Evolutionary conservation across 1,140 invertebrate species (phyloP).

Genomic region (Bombus terrestris): DNA sequence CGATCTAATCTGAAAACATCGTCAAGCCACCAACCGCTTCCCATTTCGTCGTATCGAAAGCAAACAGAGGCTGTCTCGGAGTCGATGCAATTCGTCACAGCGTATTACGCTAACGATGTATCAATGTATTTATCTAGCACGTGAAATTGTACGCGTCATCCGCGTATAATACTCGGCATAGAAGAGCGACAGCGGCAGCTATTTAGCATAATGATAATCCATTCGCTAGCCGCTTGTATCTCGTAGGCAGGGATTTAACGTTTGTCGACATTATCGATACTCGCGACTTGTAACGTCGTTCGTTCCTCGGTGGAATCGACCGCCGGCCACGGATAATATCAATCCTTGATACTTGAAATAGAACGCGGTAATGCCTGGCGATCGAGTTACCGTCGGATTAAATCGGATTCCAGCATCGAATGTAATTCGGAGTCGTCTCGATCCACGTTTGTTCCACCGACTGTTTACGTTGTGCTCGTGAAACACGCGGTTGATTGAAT

Average conservation of each 20-base stretch:
- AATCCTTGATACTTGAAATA: conserved; percentile 8
- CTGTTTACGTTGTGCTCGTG: neutral
- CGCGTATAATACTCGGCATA: neutral
- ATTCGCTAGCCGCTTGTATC: neutral
- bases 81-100: no score
- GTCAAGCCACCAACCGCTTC: no score
- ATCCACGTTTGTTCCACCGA: neutral
- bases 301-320: neutral
- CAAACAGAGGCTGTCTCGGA: no score
- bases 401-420: conserved; percentile 13
- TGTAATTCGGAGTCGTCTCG: conserved; percentile 17
- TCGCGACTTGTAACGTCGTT: neutral
- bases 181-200: neutral
- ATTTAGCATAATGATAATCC: conserved; percentile 34
- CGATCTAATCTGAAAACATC: no score
- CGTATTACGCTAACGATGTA: no score
- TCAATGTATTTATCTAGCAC: neutral
- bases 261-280: conserved; percentile 16
- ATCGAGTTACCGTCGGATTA: conserved; percentile 19
- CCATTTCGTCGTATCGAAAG: no score
- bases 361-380: conserved; percentile 1
- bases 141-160: neutral
- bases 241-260: conserved; percentile 8
- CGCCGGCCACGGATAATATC: neutral
- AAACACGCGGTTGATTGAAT: neutral